These are phyloP conservation scores for Cosmopolites sordidus DNA, from an alignment of 2,888 invertebrate species.

Conservation along the genomic window DNA sequence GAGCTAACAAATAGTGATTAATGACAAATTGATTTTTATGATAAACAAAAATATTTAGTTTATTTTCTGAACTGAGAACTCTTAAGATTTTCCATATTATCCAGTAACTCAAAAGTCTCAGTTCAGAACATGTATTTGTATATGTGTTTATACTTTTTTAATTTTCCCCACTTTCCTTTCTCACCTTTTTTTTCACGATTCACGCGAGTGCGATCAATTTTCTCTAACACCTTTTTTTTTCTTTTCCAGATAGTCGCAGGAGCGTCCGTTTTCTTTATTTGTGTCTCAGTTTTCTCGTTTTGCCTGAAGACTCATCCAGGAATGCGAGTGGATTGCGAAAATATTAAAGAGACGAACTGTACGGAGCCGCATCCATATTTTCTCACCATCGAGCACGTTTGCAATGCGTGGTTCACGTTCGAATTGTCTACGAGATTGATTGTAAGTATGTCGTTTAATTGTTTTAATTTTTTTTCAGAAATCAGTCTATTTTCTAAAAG, in stretches of 20 bases:
- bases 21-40: too few relatives aligned
- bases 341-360: slow-evolving; percentile 37
- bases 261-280: slow-evolving; percentile 93
- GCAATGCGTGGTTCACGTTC: slow-evolving; percentile 95
- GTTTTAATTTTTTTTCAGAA: too few relatives aligned
- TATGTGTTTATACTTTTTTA: too few relatives aligned
- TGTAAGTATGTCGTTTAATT: slow-evolving; percentile 56
- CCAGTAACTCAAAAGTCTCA: too few relatives aligned
- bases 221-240: slow-evolving; percentile 11
- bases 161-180: too few relatives aligned
- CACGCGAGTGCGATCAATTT: not conserved
- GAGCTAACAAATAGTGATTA: too few relatives aligned
- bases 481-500: too few relatives aligned
- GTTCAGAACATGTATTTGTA: too few relatives aligned
- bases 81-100: too few relatives aligned
- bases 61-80: too few relatives aligned
- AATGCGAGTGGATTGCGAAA: slow-evolving; percentile 56
- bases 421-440: slow-evolving; percentile 83
- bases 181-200: too few relatives aligned
- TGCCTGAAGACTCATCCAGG: slow-evolving; percentile 94
- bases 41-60: too few relatives aligned
- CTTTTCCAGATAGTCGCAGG: slow-evolving; percentile 77
- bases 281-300: slow-evolving; percentile 92
- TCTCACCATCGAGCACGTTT: slow-evolving; percentile 87
- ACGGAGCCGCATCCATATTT: slow-evolving; percentile 60